Evolutionary conservation across 1,140 invertebrate species (phyloP).

Genomic region (Calycopis cecrops): DNA sequence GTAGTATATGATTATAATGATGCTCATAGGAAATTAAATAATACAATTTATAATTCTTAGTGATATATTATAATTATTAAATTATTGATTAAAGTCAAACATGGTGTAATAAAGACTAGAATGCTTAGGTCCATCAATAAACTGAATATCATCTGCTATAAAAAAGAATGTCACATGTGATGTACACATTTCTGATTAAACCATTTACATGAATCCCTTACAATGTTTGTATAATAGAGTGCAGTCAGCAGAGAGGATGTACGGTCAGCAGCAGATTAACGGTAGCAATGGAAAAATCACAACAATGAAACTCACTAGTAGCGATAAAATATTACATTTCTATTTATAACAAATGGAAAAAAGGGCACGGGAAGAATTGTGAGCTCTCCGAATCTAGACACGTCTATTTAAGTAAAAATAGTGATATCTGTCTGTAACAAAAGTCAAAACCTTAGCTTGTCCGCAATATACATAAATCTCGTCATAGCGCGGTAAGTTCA

Average conservation of each 20-base stretch:
- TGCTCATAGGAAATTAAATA: no score
- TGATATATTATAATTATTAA: no score
- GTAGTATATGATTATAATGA: no score
- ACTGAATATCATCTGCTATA: no score
- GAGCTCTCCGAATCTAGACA: background rate
- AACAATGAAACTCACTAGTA: conserved; percentile 45
- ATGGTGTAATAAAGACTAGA: no score
- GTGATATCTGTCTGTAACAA: background rate
- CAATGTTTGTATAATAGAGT: background rate
- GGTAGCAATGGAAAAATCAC: conserved; percentile 29
- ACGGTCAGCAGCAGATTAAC: conserved; percentile 18
- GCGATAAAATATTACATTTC: conserved; percentile 58
- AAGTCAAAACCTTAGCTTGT: conserved; percentile 41
- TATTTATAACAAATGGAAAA: conserved; percentile 53
- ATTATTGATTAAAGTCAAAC: no score
- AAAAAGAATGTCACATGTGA: no score
- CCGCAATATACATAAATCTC: conserved; percentile 50
- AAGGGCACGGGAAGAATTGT: conserved; percentile 27
- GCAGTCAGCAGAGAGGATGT: background rate
- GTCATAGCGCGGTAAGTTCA: conserved; percentile 49
- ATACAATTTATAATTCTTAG: no score
- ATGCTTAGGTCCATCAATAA: no score
- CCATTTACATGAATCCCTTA: no score
- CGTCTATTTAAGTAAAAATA: background rate
- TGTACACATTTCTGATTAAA: no score